Evolutionary conservation across 2,113 vertebrate species (phyloP).

Genomic region (Anthoscopus minutus): DNA sequence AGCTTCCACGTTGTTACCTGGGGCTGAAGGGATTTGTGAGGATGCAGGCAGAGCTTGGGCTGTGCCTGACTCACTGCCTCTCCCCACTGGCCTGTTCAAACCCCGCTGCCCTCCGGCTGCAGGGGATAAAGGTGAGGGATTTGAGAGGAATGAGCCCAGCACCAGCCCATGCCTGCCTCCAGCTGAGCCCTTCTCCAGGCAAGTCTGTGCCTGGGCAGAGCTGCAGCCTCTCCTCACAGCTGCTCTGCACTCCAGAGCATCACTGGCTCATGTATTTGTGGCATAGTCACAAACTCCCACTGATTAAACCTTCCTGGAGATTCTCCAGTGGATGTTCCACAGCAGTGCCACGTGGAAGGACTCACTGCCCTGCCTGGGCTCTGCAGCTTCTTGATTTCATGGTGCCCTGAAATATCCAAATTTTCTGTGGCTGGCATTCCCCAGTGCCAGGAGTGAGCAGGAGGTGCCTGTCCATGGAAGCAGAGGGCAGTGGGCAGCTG

Average conservation of each 20-base stretch:
- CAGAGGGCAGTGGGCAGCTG: background rate
- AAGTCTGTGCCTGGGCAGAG: background rate
- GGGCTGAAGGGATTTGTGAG: background rate
- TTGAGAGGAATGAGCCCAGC: background rate
- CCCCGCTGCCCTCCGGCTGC: background rate
- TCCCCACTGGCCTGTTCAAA: background rate
- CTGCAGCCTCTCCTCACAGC: background rate
- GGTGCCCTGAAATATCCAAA: background rate
- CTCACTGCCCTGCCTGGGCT: background rate
- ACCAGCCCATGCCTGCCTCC: background rate
- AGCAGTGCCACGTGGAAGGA: background rate
- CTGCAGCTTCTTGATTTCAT: background rate
- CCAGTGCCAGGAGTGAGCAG: background rate
- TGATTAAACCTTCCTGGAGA: background rate
- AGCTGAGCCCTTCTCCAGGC: background rate
- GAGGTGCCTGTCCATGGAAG: background rate
- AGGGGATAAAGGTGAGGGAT: background rate
- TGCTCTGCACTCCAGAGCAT: background rate
- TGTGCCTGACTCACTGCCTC: background rate
- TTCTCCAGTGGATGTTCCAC: background rate
- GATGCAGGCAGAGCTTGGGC: background rate
- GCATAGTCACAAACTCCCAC: fast-evolving
- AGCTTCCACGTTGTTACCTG: fast-evolving
- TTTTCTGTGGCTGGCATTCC: background rate
- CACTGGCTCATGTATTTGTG: fast-evolving